These are phyloP conservation scores for Nasua narica DNA, from an alignment of 2,797 vertebrate species.

Conservation along the genomic window DNA sequence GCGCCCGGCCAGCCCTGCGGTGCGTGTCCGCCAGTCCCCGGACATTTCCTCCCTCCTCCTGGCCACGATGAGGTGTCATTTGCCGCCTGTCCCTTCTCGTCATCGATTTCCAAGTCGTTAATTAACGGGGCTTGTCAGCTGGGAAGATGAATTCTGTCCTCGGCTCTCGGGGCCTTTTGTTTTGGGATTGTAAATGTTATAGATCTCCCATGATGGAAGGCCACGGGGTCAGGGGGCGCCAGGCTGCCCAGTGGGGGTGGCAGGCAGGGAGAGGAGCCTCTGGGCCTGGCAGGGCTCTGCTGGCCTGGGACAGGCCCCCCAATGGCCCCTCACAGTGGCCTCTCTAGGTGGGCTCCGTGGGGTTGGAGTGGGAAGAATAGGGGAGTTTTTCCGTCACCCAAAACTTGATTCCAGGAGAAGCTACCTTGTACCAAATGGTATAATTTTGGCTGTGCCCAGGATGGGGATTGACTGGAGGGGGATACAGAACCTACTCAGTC, in stretches of 20 bases:
- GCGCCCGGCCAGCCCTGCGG: conserved; percentile 34
- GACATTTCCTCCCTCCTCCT: conserved; percentile 73
- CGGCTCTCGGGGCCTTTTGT: conserved; percentile 81
- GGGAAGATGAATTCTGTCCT: conserved; percentile 86
- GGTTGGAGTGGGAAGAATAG: not conserved
- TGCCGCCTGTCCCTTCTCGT: conserved; percentile 85
- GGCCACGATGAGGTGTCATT: conserved; percentile 84
- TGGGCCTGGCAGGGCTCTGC: not conserved
- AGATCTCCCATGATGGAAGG: conserved; percentile 86
- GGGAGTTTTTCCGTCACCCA: not conserved
- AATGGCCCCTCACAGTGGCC: not conserved
- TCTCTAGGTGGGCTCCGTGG: not conserved
- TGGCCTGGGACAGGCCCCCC: not conserved
- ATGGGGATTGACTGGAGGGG: not conserved
- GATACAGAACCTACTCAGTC: not conserved
- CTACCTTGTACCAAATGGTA: not conserved
- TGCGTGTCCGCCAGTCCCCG: conserved; percentile 73
- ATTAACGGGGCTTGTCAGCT: conserved; percentile 88
- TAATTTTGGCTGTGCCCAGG: not conserved
- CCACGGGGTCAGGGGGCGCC: conserved; percentile 82
- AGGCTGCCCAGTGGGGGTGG: conserved; percentile 75
- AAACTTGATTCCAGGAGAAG: conserved; percentile 19
- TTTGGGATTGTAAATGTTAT: conserved; percentile 88
- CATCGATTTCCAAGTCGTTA: conserved; percentile 89
- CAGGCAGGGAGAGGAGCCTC: conserved; percentile 28